These are phyloP conservation scores for Torymus auratus DNA, from an alignment of 2,888 invertebrate genomes.

Conservation along the genomic window DNA sequence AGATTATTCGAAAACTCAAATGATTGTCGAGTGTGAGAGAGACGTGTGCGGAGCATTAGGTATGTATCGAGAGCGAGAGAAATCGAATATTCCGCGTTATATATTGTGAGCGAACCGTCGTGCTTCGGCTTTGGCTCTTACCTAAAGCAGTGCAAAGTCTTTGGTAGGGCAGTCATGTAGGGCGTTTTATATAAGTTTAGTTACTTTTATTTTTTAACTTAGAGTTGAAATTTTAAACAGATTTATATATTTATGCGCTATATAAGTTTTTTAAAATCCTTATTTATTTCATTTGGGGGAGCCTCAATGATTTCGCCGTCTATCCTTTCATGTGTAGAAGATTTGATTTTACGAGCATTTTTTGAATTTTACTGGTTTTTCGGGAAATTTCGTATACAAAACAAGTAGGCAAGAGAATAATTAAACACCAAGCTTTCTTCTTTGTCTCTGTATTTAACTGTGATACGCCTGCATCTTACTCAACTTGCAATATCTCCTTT, in stretches of 20 bases:
- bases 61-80: too few species aligned
- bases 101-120: conserved; percentile 13
- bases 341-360: conserved; percentile 4
- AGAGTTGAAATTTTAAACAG: conserved; percentile 20
- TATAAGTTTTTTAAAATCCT: conserved; percentile 24
- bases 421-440: conserved; percentile 28
- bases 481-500: conserved; percentile 21
- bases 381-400: not conserved
- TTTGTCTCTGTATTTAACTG: conserved; percentile 41
- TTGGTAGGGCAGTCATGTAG: conserved; percentile 18
- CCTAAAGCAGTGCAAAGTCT: conserved; percentile 21
- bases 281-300: conserved; percentile 51
- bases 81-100: too few species aligned
- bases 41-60: too few species aligned
- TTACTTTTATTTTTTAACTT: conserved; percentile 12
- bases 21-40: too few species aligned
- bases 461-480: conserved; percentile 55
- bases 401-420: not conserved
- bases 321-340: conserved; percentile 22
- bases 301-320: conserved; percentile 33
- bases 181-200: conserved; percentile 8
- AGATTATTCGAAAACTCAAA: not conserved
- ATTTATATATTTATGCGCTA: conserved; percentile 33
- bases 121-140: conserved; percentile 39
- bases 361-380: conserved; percentile 9